Evolutionary conservation across 2,113 vertebrate species (phyloP).

Genomic region (Todiramphus chloris): DNA sequence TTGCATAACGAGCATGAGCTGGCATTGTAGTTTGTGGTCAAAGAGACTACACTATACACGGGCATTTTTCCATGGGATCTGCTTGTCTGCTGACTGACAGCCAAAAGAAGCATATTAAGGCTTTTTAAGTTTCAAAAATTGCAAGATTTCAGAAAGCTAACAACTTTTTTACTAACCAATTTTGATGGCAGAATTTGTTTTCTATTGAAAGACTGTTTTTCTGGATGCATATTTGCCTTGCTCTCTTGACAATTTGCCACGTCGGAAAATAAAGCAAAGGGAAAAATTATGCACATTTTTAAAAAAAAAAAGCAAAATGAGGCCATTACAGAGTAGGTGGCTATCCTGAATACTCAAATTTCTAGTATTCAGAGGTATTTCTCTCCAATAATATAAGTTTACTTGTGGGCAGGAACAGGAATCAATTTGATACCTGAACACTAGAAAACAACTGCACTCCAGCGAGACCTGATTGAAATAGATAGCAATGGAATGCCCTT

Average conservation of each 20-base stretch:
- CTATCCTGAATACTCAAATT: not conserved
- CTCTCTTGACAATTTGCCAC: not conserved
- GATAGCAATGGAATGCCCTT: not conserved
- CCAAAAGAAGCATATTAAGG: not conserved
- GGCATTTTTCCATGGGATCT: not conserved
- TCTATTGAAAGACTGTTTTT: not conserved
- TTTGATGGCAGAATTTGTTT: not conserved
- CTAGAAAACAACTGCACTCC: not conserved
- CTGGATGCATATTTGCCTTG: not conserved
- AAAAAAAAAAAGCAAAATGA: not conserved
- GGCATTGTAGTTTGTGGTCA: not conserved
- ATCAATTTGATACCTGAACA: not conserved
- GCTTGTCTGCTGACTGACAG: not conserved
- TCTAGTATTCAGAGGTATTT: not conserved
- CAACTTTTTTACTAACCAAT: not conserved
- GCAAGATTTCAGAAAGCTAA: not conserved
- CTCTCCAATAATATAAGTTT: not conserved
- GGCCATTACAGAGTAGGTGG: not conserved
- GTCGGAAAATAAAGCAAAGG: not conserved
- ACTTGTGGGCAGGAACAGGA: not conserved
- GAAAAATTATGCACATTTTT: not conserved
- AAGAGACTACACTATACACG: not conserved
- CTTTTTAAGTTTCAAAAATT: not conserved
- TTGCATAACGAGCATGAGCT: not conserved
- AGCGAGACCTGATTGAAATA: not conserved